Conservation (phyloP, 2,113 vertebrate genomes). For the Engraulis encrasicolus region DNA sequence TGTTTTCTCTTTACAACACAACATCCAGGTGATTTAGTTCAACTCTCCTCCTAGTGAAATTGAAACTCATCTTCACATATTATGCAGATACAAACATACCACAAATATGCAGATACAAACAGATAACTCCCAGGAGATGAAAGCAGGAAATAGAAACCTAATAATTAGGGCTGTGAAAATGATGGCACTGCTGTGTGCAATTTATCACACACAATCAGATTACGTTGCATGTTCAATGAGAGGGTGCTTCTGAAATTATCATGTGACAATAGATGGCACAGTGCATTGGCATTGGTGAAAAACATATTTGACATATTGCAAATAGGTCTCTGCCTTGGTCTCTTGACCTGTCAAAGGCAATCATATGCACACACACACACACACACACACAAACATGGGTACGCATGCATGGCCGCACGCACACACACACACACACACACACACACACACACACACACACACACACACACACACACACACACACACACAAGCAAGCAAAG, state of each 20-base stretch:
- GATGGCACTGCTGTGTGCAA: background rate
- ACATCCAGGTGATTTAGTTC: background rate
- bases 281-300: background rate
- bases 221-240: background rate
- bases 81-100: background rate
- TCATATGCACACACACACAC: background rate
- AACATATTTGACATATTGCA: slow-evolving; percentile 64
- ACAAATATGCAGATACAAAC: background rate
- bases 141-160: background rate
- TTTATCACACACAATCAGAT: slow-evolving; percentile 10
- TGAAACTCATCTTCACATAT: background rate
- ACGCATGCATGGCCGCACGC: background rate
- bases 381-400: background rate
- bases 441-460: slow-evolving; percentile 7
- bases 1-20: background rate
- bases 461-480: background rate
- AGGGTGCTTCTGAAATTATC: background rate
- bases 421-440: background rate
- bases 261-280: background rate
- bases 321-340: slow-evolving; percentile 63
- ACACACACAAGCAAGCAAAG: background rate
- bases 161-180: background rate
- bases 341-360: background rate
- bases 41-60: background rate
- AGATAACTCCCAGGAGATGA: background rate